phyloP scores from a whole-genome alignment of 2,113 vertebrate species.

The Calypte anna region DNA sequence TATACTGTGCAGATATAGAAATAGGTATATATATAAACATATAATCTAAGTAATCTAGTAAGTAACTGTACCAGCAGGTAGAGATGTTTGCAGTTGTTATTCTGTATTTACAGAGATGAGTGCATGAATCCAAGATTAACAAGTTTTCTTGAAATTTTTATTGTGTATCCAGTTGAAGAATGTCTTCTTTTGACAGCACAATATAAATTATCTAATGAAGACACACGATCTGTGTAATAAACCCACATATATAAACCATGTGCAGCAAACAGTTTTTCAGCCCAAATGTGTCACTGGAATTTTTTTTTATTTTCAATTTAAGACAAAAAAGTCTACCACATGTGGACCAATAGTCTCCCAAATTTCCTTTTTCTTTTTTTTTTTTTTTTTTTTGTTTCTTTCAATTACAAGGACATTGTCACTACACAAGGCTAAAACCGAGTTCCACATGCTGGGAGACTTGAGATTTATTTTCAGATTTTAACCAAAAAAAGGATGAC shows the following conservation, averaged over 20 bases:
- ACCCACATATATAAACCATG: constrained; percentile 65
- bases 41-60: background rate
- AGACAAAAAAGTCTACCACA: constrained; percentile 15
- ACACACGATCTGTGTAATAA: constrained; percentile 47
- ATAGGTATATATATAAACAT: background rate
- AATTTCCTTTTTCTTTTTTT: constrained; percentile 36
- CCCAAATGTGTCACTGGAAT: constrained; percentile 25
- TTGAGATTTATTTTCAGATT: background rate
- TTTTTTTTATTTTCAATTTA: constrained; percentile 8
- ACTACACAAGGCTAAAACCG: background rate
- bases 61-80: background rate
- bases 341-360: constrained; percentile 41
- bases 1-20: fast-evolving
- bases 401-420: background rate
- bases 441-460: background rate
- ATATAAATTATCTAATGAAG: constrained; percentile 71
- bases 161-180: constrained; percentile 37
- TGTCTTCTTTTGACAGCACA: constrained; percentile 56
- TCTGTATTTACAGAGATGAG: background rate
- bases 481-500: background rate
- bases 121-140: constrained; percentile 28
- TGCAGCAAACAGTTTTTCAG: constrained; percentile 36
- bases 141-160: constrained; percentile 27
- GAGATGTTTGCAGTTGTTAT: background rate
- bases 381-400: background rate